Evolutionary conservation across 2,797 vertebrate genomes (phyloP), one percentile per base, ranked within the genome.

Genomic region (Hippoglossus hippoglossus): DNA sequence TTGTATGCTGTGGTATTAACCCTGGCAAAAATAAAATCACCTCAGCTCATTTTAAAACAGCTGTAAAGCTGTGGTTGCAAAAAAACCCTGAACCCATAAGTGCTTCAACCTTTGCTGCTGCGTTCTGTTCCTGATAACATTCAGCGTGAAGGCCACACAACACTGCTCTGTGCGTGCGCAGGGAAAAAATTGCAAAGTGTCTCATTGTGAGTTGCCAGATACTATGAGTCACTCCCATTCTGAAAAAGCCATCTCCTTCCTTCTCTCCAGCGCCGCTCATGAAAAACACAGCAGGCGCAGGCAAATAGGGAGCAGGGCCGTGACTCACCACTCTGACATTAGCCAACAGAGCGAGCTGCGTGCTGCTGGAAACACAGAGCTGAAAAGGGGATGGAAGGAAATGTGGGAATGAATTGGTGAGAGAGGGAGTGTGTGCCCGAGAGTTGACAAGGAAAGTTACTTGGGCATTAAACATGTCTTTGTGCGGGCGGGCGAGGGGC

Each of bases 251-350:
- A 55, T 80, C 77, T 78, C 81, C 81, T 71, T 74, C 71, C 21
- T 83, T 83, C 67, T 87, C 78, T 77, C 67, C 74, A 63, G 65
- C 67, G 2, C 57, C 15, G 57, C 77, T 89, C 60, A 75, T 88
- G 87, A 92, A 89, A 92, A 87, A 81, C 90, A 71, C 81, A 85
- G 87, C 82, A 66, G 83, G 88, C 76, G 5, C 59, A 75, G 74
- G 74, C 77, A 80, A 83, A 91, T 67, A 67, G 81, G 84, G 86
- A 90, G 80, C 79, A 80, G 81, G 81, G 85, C 76, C 64, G 69
- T 91, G 89, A 93, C 88, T 92, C 90, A 90, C 78, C 71, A 73
- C 72, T 79, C 84, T 88, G 84, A 92, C 83, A 85, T 85, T 82
- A 81, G 59, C 77, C 85, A 87, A 60, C 79, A 56, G 80, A 83